Percentiles rank a stretch among this genome's conserved stretches.
These are phyloP conservation scores for Listronotus oregonensis DNA, from an alignment of 1,140 invertebrate genomes.

Conservation along the genomic window DNA sequence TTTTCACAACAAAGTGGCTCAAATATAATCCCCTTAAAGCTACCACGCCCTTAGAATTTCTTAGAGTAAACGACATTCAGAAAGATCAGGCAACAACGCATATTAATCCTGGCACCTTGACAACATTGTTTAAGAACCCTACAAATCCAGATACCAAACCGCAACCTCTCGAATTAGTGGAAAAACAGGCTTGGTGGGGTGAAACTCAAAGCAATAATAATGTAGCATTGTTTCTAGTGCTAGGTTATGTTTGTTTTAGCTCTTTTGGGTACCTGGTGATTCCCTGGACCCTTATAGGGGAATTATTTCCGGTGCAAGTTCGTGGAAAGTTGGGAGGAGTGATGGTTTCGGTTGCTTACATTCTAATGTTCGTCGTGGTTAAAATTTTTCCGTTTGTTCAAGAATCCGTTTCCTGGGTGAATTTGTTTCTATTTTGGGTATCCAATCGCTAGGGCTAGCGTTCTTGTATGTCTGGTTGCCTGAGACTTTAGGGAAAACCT, in stretches of 20 bases:
- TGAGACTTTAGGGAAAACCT: conserved; percentile 73
- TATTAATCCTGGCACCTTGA: too few relatives aligned
- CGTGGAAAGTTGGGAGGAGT: conserved; percentile 61
- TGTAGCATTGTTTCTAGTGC: conserved; percentile 58
- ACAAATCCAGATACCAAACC: too few relatives aligned
- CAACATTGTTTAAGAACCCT: too few relatives aligned
- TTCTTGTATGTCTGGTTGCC: conserved; percentile 70
- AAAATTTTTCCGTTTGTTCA: conserved; percentile 66
- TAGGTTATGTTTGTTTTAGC: conserved; percentile 61
- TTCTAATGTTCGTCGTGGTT: conserved; percentile 68
- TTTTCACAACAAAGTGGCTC: not conserved
- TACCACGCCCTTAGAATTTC: too few relatives aligned
- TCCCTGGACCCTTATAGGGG: conserved; percentile 67
- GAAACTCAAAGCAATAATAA: conserved; percentile 34
- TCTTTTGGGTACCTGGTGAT: conserved; percentile 63
- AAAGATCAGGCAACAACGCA: too few relatives aligned
- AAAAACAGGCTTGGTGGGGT: not conserved
- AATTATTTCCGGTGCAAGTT: conserved; percentile 61
- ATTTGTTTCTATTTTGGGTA: conserved; percentile 67
- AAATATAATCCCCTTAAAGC: too few relatives aligned
- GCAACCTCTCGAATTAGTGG: not conserved
- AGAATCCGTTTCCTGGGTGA: conserved; percentile 58
- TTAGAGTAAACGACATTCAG: too few relatives aligned
- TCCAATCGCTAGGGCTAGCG: conserved; percentile 61
- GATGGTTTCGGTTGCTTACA: conserved; percentile 65